Percentiles rank a stretch among this genome's conserved stretches.
These are phyloP conservation scores for Enteromius trimaculatus DNA, from an alignment of 2,797 vertebrate species.

Conservation along the genomic window DNA sequence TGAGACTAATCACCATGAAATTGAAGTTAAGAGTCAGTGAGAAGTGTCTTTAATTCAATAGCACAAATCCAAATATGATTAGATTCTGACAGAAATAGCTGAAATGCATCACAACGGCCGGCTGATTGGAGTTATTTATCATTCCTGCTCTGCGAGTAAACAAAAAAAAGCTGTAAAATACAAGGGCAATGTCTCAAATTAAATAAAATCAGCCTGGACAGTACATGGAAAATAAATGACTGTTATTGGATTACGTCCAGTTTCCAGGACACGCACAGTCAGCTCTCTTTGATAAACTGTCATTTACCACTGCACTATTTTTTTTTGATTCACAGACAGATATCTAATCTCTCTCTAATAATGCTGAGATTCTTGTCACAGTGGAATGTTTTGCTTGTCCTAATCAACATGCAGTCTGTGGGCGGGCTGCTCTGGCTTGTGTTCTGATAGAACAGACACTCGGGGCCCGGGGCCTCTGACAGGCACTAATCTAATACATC, in stretches of 20 bases:
- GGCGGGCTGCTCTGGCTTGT: background rate
- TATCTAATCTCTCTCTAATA: background rate
- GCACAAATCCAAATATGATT: constrained; percentile 46
- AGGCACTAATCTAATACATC: constrained; percentile 46
- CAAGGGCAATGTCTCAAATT: constrained; percentile 24
- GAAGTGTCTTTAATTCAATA: constrained; percentile 57
- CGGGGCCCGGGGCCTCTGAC: constrained; percentile 35
- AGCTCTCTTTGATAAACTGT: constrained; percentile 12
- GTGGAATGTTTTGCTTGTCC: background rate
- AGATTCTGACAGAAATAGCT: constrained; percentile 45
- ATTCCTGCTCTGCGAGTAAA: constrained; percentile 31
- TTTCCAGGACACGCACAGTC: constrained; percentile 22
- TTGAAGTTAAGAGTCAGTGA: constrained; percentile 45
- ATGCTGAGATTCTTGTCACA: background rate
- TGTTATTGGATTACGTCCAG: constrained; percentile 33
- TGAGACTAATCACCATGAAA: constrained; percentile 57
- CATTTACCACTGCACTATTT: background rate
- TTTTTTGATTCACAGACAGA: background rate
- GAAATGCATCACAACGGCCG: constrained; percentile 26
- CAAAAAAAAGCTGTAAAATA: constrained; percentile 44
- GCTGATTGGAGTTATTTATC: constrained; percentile 38
- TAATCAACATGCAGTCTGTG: background rate
- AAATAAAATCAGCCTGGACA: constrained; percentile 37
- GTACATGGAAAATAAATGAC: constrained; percentile 37
- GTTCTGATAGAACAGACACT: constrained; percentile 18